Evolutionary conservation across 1,140 invertebrate species (phyloP).

Genomic region (Sipha flava): DNA sequence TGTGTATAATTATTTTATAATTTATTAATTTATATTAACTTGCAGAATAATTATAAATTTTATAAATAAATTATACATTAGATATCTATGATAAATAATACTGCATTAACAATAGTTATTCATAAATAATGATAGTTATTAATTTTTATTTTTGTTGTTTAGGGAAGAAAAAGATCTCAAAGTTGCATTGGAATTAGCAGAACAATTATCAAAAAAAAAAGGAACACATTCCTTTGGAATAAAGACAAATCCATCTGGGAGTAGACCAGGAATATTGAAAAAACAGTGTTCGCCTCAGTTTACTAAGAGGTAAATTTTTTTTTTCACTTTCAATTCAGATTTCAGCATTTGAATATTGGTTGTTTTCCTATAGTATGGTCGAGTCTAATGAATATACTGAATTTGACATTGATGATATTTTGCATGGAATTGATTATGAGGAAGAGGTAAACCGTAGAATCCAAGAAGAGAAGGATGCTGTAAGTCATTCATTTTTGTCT

Average conservation of each 20-base stretch:
- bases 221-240: slow-evolving; percentile 41
- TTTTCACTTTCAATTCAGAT: too few relatives aligned
- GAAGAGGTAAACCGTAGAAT: slow-evolving; percentile 45
- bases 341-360: too few relatives aligned
- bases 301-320: background rate
- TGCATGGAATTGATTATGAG: slow-evolving; percentile 34
- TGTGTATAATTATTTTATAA: too few relatives aligned
- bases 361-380: background rate
- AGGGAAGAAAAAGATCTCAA: slow-evolving; percentile 64
- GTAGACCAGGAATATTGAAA: slow-evolving; percentile 23
- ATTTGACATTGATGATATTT: slow-evolving; percentile 32
- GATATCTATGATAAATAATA: too few relatives aligned
- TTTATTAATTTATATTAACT: too few relatives aligned
- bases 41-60: too few relatives aligned
- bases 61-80: too few relatives aligned
- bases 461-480: slow-evolving; percentile 55
- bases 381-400: slow-evolving; percentile 22
- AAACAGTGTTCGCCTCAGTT: background rate
- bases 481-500: background rate
- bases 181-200: slow-evolving; percentile 56
- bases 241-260: background rate
- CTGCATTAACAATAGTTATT: too few relatives aligned
- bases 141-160: slow-evolving; percentile 33
- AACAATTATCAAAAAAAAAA: slow-evolving; percentile 56
- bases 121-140: background rate